Percentiles rank a stretch among this genome's conserved stretches.
Conservation (phyloP, 1,140 invertebrate species). For the Hyposmocoma kahamanoa region DNA sequence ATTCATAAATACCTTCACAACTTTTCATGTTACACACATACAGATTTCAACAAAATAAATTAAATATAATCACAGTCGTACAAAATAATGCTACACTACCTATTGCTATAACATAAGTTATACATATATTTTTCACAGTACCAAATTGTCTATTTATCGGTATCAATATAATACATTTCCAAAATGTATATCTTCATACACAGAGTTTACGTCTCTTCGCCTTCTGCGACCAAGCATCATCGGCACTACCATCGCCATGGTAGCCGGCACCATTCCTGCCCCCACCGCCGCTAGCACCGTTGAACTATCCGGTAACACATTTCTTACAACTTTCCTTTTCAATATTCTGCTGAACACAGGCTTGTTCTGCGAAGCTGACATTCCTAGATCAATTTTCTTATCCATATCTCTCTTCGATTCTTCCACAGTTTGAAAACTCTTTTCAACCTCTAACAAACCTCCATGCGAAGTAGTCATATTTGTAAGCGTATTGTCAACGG, state of each 20-base stretch:
- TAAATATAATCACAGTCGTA: slow-evolving; percentile 4
- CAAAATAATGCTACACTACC: no score
- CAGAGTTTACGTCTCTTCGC: slow-evolving; percentile 34
- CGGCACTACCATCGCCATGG: slow-evolving; percentile 85
- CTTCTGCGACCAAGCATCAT: slow-evolving; percentile 80
- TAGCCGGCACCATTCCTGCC: slow-evolving; percentile 84
- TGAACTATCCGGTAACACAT: slow-evolving; percentile 65
- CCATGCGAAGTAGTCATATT: slow-evolving; percentile 85
- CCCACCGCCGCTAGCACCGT: slow-evolving; percentile 82
- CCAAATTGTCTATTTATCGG: no score
- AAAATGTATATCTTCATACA: slow-evolving; percentile 13
- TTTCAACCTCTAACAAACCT: slow-evolving; percentile 83
- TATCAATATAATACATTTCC: slow-evolving; percentile 25
- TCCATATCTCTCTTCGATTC: slow-evolving; percentile 68
- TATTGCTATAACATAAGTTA: no score
- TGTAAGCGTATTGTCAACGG: slow-evolving; percentile 75
- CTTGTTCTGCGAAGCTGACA: slow-evolving; percentile 30
- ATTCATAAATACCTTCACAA: no score
- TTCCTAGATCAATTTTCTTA: slow-evolving; percentile 46
- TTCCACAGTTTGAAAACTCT: slow-evolving; percentile 80
- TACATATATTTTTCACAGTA: no score
- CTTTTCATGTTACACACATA: no score
- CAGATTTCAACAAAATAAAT: no score
- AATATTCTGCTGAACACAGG: slow-evolving; percentile 49
- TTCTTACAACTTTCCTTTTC: slow-evolving; percentile 44